phyloP scores from a whole-genome alignment of 2,888 invertebrate genomes.

The Phragmatobia fuliginosa region DNA sequence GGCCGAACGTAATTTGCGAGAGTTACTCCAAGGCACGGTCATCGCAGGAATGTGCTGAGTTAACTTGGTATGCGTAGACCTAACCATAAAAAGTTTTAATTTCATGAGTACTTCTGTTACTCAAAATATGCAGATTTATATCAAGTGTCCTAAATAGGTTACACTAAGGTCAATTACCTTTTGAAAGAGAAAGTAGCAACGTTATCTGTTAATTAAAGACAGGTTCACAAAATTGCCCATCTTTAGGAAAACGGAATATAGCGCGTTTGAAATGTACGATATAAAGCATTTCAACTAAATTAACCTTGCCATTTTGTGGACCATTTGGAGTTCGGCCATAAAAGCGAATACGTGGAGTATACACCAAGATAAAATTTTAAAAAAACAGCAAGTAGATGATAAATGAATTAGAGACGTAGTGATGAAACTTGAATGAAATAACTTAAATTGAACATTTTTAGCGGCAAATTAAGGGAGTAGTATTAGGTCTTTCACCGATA shows the following conservation, averaged over 20 bases:
- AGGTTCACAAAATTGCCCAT: neutral
- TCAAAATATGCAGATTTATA: slow-evolving; percentile 20
- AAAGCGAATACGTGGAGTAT: too few relatives aligned
- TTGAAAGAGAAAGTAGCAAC: neutral
- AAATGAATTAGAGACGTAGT: neutral
- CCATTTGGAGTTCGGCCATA: neutral
- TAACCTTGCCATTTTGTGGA: neutral
- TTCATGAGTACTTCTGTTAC: slow-evolving; percentile 30
- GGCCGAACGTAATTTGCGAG: slow-evolving; percentile 65
- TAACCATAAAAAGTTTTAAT: slow-evolving; percentile 39
- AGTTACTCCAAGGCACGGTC: slow-evolving; percentile 61
- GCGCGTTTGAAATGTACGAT: neutral
- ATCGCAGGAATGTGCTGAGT: slow-evolving; percentile 66
- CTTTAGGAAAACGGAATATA: neutral
- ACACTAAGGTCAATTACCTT: neutral
- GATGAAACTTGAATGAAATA: neutral
- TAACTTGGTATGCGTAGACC: slow-evolving; percentile 50
- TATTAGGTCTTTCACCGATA: too few relatives aligned
- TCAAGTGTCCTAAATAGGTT: neutral
- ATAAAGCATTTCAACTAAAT: neutral
- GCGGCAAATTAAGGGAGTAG: too few relatives aligned
- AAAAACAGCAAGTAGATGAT: too few relatives aligned
- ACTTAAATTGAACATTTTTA: too few relatives aligned
- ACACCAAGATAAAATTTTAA: too few relatives aligned
- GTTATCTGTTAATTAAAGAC: neutral